phyloP scores from a whole-genome alignment of 53 echinoderm and acorn worm genomes.

The Hippasteria phrygiana region DNA sequence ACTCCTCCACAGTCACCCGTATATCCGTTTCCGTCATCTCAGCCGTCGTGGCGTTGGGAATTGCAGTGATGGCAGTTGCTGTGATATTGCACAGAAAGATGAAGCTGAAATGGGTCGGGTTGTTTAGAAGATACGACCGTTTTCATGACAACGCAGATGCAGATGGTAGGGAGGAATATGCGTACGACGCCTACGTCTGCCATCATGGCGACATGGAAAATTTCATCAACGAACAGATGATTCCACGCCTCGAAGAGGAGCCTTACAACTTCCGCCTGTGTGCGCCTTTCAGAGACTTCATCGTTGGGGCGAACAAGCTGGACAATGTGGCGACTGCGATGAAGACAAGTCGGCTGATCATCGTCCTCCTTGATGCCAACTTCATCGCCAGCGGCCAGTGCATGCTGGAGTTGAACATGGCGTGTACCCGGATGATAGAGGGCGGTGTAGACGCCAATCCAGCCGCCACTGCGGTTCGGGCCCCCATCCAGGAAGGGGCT shows the following conservation, averaged over 20 bases:
- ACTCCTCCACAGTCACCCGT: conserved; percentile 12
- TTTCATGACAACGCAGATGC: not conserved
- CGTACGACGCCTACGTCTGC: conserved; percentile 56
- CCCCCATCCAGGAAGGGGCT: not conserved
- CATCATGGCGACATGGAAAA: conserved; percentile 38
- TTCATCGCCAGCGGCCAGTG: conserved; percentile 44
- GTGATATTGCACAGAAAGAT: conserved; percentile 20
- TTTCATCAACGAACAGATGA: conserved; percentile 38
- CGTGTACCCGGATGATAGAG: conserved; percentile 23
- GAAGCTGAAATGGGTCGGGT: conserved; percentile 26
- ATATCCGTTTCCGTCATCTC: conserved; percentile 1
- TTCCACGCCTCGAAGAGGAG: conserved; percentile 45
- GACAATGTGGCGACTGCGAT: conserved; percentile 17
- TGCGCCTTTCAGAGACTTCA: conserved; percentile 20
- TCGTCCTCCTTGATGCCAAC: conserved; percentile 47
- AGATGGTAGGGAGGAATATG: not conserved
- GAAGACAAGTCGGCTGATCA: not conserved
- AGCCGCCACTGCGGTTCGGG: not conserved
- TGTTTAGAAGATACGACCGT: conserved; percentile 22
- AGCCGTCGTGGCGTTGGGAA: not conserved
- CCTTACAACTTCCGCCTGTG: conserved; percentile 58
- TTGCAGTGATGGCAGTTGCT: not conserved
- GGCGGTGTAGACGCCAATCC: not conserved
- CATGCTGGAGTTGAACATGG: conserved; percentile 51
- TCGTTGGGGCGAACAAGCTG: conserved; percentile 17